Percentiles rank a stretch among this genome's conserved stretches.
These are phyloP conservation scores for Intellagama lesueurii DNA, from an alignment of 2,797 vertebrate genomes.

Conservation along the genomic window DNA sequence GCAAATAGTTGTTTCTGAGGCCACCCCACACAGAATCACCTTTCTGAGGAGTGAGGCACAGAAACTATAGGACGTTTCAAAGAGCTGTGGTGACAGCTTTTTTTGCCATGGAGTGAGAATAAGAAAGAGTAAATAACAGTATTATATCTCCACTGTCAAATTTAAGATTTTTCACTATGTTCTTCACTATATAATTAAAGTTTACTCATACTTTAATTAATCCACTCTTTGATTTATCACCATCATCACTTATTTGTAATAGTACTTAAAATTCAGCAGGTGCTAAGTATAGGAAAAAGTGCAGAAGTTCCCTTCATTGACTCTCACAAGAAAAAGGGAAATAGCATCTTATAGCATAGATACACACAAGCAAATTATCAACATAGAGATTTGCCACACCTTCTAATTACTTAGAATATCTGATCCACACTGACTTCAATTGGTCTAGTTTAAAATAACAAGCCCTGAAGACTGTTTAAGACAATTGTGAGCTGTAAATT, in stretches of 20 bases:
- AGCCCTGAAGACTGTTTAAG: slow-evolving; percentile 27
- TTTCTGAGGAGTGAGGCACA: too few relatives aligned
- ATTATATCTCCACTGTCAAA: too few relatives aligned
- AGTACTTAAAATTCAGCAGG: background rate
- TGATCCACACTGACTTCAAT: background rate
- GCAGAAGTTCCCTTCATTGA: background rate
- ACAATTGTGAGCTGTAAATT: slow-evolving; percentile 46
- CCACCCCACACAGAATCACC: too few relatives aligned
- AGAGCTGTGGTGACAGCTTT: too few relatives aligned
- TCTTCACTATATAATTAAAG: too few relatives aligned
- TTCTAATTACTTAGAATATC: background rate
- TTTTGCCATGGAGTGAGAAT: too few relatives aligned
- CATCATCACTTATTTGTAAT: background rate
- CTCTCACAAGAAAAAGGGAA: background rate
- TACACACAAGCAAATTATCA: background rate
- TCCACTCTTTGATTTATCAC: background rate
- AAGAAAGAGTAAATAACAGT: too few relatives aligned
- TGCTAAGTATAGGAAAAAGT: background rate
- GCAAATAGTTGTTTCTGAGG: too few relatives aligned
- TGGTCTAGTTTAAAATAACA: slow-evolving; percentile 17
- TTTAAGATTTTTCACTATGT: too few relatives aligned
- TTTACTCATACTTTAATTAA: too few relatives aligned
- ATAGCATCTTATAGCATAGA: background rate
- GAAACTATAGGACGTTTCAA: too few relatives aligned
- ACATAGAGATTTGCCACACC: background rate